Base-by-base conservation (phyloP, 1,140 invertebrate species). In the Eumaeus atala region DNA sequence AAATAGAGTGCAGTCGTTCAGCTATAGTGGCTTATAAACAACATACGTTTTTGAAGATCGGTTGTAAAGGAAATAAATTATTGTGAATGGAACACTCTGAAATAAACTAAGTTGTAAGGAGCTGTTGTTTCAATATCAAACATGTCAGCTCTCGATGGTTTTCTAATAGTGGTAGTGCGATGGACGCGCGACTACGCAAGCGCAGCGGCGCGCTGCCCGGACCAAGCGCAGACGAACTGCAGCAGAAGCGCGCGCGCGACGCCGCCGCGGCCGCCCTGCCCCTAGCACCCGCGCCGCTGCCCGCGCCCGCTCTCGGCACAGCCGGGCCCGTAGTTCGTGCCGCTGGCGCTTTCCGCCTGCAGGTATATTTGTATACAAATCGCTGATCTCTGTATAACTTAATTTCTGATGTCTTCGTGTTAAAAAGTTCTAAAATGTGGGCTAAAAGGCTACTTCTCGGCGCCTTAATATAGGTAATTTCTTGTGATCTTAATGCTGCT, bases 301-400 rank as follows among this genome's bases (percentile, higher is more conserved):
- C 75, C 1, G 67, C 67, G 11, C 84, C 84, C 33, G 68, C 73
- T 14, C 62, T 83, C 5, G 78, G 84, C 21, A 65, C 71, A 7
- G 79, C 74, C 21, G 84, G 82, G 0, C 80, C 80, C 0, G 70
- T 87, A 2, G 82, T 85, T 1, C 54, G 84, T 1, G 74, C 81
- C 8, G 81, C 84, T 16, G 84, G 83, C 7, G 49, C 59, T 1
- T 54, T 70, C 6, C 18, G 77, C 7, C 55, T 81, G n/a, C 77
- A 83, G 69, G 77, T 77, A 47, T 9, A 28, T 28, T 6, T 28
- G 21, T 18, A 12, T 37, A 17, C 8, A 47, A 28, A 6, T 28
- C n/a, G 17, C 47, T 10, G 14, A 18, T 28, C 9, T 5, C 12
- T 40, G 37, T 16, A 48, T 28, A 33, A 28, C 2, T n/a, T 28